phyloP scores from a whole-genome alignment of 2,888 invertebrate genomes.

The Hydraecia micacea region DNA sequence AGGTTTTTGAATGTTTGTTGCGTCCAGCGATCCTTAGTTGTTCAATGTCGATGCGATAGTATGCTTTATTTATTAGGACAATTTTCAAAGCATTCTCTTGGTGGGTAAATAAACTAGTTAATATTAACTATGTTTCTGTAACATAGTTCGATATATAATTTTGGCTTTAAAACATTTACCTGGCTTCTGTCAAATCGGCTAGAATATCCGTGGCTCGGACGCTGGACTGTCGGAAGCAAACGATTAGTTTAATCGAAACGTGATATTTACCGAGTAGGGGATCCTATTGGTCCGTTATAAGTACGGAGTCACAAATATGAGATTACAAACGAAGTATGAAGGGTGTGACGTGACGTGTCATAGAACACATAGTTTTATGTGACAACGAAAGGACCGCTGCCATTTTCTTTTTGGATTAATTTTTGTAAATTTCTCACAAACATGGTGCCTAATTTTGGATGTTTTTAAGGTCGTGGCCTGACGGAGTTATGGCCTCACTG shows the following conservation, averaged over 20 bases:
- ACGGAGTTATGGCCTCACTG: conserved; percentile 41
- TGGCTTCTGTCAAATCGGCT: conserved; percentile 50
- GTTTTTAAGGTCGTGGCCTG: conserved; percentile 67
- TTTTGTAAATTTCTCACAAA: conserved; percentile 69
- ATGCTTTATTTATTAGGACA: conserved; percentile 54
- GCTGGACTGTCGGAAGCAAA: conserved; percentile 57
- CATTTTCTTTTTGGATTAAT: conserved; percentile 72
- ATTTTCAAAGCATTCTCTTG: conserved; percentile 39
- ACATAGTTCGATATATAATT: conserved; percentile 50
- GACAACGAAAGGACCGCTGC: conserved; percentile 78
- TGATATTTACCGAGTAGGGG: conserved; percentile 68
- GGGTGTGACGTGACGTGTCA: conserved; percentile 65
- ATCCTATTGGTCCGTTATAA: conserved; percentile 65
- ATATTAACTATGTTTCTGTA: conserved; percentile 44
- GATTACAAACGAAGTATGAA: conserved; percentile 56
- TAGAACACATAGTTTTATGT: conserved; percentile 58
- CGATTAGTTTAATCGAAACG: conserved; percentile 66
- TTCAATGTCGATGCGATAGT: conserved; percentile 53
- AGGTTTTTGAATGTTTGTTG: conserved; percentile 65
- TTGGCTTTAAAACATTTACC: conserved; percentile 60
- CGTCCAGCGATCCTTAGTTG: conserved; percentile 60
- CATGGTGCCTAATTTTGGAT: conserved; percentile 79
- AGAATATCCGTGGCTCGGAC: conserved; percentile 42
- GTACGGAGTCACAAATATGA: conserved; percentile 65
- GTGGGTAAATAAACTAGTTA: conserved; percentile 48